Conservation (phyloP, 2,113 vertebrate species). For the Candoia aspera region DNA sequence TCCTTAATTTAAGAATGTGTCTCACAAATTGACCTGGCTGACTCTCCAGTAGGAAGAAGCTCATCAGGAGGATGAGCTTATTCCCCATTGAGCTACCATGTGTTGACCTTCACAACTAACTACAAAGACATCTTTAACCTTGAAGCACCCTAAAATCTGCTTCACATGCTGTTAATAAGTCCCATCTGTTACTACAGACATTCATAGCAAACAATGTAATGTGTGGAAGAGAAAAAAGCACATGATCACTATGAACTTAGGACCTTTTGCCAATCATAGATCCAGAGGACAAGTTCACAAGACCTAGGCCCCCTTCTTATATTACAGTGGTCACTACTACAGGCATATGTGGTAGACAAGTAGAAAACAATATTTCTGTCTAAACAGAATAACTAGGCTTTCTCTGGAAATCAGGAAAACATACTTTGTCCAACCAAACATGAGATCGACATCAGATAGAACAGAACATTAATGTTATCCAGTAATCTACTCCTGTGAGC, state of each 20-base stretch:
- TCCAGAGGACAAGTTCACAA: neutral
- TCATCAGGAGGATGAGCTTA: neutral
- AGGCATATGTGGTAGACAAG: neutral
- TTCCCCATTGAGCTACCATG: neutral
- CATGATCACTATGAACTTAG: neutral
- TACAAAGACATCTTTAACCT: neutral
- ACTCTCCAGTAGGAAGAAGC: neutral
- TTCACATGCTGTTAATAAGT: neutral
- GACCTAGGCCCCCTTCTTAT: neutral
- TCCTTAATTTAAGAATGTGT: neutral
- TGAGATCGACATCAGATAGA: neutral
- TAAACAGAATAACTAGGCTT: neutral
- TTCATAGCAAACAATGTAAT: neutral
- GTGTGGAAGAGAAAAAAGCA: neutral
- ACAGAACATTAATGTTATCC: neutral
- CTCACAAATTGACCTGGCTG: neutral
- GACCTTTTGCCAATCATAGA: neutral
- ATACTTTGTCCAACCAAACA: neutral
- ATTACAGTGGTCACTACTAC: neutral
- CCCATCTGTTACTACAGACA: neutral
- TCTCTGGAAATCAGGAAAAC: neutral
- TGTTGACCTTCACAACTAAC: constrained; percentile 8
- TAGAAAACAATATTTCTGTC: too few species aligned
- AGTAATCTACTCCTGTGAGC: neutral
- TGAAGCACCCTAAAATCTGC: neutral